Percentiles rank a stretch among this genome's conserved stretches.
Conservation (phyloP, 1,140 invertebrate species). For the Onthophagus taurus region DNA sequence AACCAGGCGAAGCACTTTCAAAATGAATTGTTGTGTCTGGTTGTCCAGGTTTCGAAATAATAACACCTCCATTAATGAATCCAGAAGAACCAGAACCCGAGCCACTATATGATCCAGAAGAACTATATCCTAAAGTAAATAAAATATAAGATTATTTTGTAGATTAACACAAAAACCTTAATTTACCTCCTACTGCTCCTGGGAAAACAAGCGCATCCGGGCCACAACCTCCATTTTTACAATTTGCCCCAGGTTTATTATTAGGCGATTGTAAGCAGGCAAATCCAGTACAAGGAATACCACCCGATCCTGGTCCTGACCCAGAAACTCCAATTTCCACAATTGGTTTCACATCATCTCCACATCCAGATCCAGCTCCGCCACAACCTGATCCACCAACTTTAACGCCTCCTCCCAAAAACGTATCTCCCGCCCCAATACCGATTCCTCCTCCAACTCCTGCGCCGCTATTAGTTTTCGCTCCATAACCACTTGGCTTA, state of each 20-base stretch:
- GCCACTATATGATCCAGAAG: background rate
- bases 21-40: too few species aligned
- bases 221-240: background rate
- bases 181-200: background rate
- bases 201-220: background rate
- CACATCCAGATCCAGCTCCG: background rate
- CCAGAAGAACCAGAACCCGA: background rate
- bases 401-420: background rate
- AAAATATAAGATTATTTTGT: too few species aligned
- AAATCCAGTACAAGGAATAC: slow-evolving; percentile 1
- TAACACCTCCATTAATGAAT: too few species aligned
- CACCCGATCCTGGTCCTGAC: background rate
- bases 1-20: too few species aligned
- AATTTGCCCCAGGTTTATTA: background rate
- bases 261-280: background rate
- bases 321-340: background rate
- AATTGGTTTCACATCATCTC: background rate
- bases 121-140: too few species aligned
- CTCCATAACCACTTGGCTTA: slow-evolving; percentile 1
- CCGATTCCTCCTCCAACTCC: background rate
- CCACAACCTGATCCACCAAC: background rate
- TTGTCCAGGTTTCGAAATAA: too few species aligned
- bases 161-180: too few species aligned
- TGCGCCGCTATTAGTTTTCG: background rate
- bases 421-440: background rate